These are phyloP conservation scores for Nothura maculosa DNA, from an alignment of 2,797 vertebrate species.

Conservation along the genomic window DNA sequence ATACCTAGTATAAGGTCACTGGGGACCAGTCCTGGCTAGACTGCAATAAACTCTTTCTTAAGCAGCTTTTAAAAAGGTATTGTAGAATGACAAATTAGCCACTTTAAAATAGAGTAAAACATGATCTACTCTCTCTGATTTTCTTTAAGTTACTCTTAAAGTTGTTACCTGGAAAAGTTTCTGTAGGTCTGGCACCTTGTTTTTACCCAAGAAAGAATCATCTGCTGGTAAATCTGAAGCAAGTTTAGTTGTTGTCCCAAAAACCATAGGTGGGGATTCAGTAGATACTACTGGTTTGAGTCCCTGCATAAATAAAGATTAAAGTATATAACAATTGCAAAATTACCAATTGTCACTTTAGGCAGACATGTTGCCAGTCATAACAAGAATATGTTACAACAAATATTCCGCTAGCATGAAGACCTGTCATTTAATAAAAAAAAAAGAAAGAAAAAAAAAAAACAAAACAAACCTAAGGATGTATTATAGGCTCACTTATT, in stretches of 20 bases:
- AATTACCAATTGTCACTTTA: not conserved
- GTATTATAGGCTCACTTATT: not conserved
- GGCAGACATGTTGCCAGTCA: not conserved
- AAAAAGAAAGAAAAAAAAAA: not conserved
- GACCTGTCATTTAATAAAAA: not conserved
- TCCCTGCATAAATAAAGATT: constrained; percentile 84
- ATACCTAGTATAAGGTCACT: not conserved
- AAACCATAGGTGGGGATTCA: constrained; percentile 86
- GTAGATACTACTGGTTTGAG: constrained; percentile 84
- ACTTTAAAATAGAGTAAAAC: not conserved
- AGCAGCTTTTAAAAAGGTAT: not conserved
- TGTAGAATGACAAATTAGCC: not conserved
- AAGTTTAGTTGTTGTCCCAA: constrained; percentile 89
- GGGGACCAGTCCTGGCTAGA: not conserved
- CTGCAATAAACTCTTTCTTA: not conserved
- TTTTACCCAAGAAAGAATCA: constrained; percentile 83
- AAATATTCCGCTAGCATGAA: not conserved
- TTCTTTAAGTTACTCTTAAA: constrained; percentile 28
- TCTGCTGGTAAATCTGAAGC: constrained; percentile 78
- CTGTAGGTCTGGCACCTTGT: constrained; percentile 92
- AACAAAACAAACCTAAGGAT: not conserved
- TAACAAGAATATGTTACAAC: not conserved
- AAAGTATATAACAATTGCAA: constrained; percentile 38
- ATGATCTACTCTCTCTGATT: not conserved
- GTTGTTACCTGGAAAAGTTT: constrained; percentile 93